Conservation (phyloP, 2,113 vertebrate genomes). For the Ictalurus punctatus region DNA sequence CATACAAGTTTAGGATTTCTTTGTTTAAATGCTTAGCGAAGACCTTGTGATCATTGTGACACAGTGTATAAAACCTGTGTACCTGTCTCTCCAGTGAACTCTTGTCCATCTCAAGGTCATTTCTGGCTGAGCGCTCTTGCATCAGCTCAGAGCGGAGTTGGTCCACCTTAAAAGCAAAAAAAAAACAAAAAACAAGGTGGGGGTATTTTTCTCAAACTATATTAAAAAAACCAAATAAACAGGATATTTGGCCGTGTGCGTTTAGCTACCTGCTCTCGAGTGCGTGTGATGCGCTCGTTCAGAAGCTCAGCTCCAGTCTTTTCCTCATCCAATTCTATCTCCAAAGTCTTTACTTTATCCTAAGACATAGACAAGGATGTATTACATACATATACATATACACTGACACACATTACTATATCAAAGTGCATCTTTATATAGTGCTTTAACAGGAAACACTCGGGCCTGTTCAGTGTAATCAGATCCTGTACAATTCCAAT, state of each 20-base stretch:
- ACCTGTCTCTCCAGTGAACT: conserved; percentile 90
- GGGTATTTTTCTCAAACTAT: background rate
- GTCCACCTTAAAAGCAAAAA: conserved; percentile 76
- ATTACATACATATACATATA: conserved; percentile 61
- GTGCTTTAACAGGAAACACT: conserved; percentile 7
- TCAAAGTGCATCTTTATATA: background rate
- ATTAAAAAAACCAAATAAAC: background rate
- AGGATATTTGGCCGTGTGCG: background rate
- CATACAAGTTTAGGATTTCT: background rate
- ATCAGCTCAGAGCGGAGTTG: conserved; percentile 88
- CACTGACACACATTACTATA: background rate
- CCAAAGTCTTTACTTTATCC: conserved; percentile 83
- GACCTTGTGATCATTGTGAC: background rate
- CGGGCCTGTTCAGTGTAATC: background rate
- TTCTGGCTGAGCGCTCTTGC: conserved; percentile 84
- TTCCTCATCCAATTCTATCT: conserved; percentile 91
- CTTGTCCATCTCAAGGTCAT: conserved; percentile 94
- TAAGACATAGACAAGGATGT: conserved; percentile 43
- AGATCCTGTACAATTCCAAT: background rate
- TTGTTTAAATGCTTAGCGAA: no score
- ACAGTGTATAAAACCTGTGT: background rate
- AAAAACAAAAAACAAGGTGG: background rate
- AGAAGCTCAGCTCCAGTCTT: conserved; percentile 81
- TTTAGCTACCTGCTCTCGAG: conserved; percentile 81
- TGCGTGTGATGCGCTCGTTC: conserved; percentile 80